Percentiles rank a stretch among this genome's conserved stretches.
Conservation (phyloP, 2,113 vertebrate genomes). For the Hypocryptadius cinnamomeus region DNA sequence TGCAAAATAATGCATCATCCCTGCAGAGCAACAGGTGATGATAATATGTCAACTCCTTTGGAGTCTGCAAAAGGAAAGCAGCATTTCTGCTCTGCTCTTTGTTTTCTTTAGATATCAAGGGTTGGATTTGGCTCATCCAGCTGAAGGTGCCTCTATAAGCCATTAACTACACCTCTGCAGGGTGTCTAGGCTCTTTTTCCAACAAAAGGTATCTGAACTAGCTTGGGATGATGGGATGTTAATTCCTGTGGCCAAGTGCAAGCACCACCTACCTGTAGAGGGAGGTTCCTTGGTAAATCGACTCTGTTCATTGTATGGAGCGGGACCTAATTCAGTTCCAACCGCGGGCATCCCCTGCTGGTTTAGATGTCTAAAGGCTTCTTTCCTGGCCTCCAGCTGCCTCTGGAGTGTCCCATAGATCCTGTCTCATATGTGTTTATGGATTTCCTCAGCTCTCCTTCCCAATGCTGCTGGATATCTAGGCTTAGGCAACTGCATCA, state of each 20-base stretch:
- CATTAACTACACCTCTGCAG: neutral
- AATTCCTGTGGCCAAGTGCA: neutral
- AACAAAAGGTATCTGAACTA: neutral
- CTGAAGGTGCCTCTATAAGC: neutral
- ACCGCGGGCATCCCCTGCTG: neutral
- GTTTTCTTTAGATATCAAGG: neutral
- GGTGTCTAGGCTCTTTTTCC: neutral
- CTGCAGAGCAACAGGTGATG: neutral
- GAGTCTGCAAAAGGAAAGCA: neutral
- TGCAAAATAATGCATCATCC: neutral
- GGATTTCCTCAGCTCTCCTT: neutral
- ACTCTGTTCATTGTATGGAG: accelerated
- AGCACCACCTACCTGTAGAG: neutral
- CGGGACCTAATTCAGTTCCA: neutral
- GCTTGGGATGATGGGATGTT: neutral
- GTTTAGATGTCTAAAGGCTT: neutral
- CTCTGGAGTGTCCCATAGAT: neutral
- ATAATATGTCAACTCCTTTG: neutral
- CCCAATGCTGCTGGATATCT: neutral
- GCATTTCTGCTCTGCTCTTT: neutral
- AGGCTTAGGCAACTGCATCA: neutral
- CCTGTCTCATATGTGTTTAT: neutral
- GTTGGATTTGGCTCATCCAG: neutral
- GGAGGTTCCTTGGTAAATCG: neutral
- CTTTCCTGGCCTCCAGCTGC: neutral